Evolutionary conservation across 2,113 vertebrate species (phyloP), one percentile per base, ranked within the genome.

Genomic region (Elanoides forficatus): DNA sequence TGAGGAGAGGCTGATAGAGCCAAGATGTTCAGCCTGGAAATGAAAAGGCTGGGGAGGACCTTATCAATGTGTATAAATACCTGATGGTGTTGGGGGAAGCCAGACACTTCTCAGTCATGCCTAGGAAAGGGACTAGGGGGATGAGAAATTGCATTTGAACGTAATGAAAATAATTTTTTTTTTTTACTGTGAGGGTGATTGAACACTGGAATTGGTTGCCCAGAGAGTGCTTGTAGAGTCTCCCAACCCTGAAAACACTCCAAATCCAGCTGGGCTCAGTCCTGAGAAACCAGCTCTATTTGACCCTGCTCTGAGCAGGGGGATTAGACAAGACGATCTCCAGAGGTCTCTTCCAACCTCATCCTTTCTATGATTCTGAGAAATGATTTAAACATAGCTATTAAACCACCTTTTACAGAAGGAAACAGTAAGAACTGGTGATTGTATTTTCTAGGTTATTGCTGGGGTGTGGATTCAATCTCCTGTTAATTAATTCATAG

Each of bases 401-500:
- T 81, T 84, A 74, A 79, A 52, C 7, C 18, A 74, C 12, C 13
- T 91, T 92, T 71, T 89, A 71, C 16, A 89, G 65, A 85, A 70
- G 10, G 19, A 75, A 84, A 72, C 30, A 43, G 34, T 65, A 85
- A 79, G 40, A 89, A 82, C 16, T 27, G 27, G n/a, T 73, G 34
- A 81, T 32, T 72, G 15, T 10, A 36, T 68, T 90, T 91, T 68
- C 87, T 66, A 68, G 45, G 48, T 85, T 92, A 96, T 42, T 90
- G 19, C 58, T 66, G 19, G 66, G 40, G 17, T 68, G 25, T 85
- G 48, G 40, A 93, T 80, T 72, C 48, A 80, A 40, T 45, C 38
- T 81, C 68, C 55, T 42, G 27, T 40, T 81, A 89, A 94, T 84
- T 89, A 86, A 90, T 91, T 90, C 36, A 82, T 25, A 72, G 40